Percentiles rank a stretch among this genome's conserved stretches.
phyloP scores from a whole-genome alignment of 1,140 invertebrate genomes.

The Pseudomyrmex cubaensis region DNA sequence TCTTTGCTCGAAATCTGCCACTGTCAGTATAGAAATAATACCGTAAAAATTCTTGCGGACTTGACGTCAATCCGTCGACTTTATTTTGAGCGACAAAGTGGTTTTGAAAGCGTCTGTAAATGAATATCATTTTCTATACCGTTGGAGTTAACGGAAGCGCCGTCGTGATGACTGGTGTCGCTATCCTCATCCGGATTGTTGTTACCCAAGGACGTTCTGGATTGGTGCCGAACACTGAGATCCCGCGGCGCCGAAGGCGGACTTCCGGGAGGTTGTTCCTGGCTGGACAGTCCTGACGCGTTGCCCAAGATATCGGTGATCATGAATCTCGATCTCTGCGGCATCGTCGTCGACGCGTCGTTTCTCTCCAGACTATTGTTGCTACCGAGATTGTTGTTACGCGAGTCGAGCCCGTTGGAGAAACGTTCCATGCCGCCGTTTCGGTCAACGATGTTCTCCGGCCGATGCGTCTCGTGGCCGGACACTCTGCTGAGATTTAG shows the following conservation, averaged over 20 bases:
- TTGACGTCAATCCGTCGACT: background rate
- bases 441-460: conserved; percentile 78
- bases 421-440: conserved; percentile 76
- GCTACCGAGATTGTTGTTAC: conserved; percentile 67
- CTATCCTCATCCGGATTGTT: conserved; percentile 83
- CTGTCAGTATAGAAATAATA: background rate
- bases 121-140: conserved; percentile 75
- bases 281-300: conserved; percentile 79
- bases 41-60: background rate
- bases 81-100: conserved; percentile 15
- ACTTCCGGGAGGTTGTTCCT: conserved; percentile 80
- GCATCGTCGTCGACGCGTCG: conserved; percentile 85
- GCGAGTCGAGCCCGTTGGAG: conserved; percentile 77
- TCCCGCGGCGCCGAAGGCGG: conserved; percentile 82
- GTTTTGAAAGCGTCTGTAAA: conserved; percentile 38
- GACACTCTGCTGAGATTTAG: conserved; percentile 82
- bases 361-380: conserved; percentile 68
- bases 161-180: conserved; percentile 83
- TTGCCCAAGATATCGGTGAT: conserved; percentile 91
- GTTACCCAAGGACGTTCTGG: conserved; percentile 77
- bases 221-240: conserved; percentile 81
- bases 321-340: conserved; percentile 91
- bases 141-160: conserved; percentile 83
- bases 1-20: background rate
- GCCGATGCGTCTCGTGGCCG: conserved; percentile 78